Percentiles rank a stretch among this genome's conserved stretches.
These are phyloP conservation scores for Orthosia incerta DNA, from an alignment of 2,888 invertebrate species.

Conservation along the genomic window DNA sequence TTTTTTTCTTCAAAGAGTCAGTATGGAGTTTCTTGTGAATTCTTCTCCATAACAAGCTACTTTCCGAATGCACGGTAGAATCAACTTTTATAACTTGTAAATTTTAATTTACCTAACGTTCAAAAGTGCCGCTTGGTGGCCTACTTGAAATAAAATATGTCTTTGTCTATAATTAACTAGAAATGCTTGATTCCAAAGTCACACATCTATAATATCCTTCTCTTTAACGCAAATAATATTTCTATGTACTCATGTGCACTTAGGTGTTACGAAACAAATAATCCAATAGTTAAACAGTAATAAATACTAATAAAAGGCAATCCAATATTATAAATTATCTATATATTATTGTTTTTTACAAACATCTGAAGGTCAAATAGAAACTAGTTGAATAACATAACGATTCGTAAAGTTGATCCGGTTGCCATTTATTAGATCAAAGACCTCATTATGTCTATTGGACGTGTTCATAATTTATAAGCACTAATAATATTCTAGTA, in stretches of 20 bases:
- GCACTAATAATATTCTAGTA: constrained; percentile 18
- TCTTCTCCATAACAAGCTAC: no score
- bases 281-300: neutral
- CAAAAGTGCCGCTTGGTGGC: no score
- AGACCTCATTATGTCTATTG: neutral
- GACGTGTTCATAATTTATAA: neutral
- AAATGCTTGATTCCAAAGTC: neutral
- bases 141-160: no score
- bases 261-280: constrained; percentile 1
- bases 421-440: constrained; percentile 13
- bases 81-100: no score
- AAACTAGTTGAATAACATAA: neutral
- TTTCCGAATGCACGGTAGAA: no score
- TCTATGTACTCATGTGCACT: neutral
- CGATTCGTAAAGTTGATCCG: neutral
- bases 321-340: neutral
- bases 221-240: neutral
- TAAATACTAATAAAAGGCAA: constrained; percentile 13
- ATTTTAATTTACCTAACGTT: no score
- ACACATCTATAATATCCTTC: no score
- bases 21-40: no score
- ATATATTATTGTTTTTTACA: neutral
- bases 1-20: no score
- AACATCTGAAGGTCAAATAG: constrained; percentile 6
- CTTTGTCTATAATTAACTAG: no score